Conservation (phyloP, 1,140 invertebrate species). For the Polypedilum vanderplanki region DNA sequence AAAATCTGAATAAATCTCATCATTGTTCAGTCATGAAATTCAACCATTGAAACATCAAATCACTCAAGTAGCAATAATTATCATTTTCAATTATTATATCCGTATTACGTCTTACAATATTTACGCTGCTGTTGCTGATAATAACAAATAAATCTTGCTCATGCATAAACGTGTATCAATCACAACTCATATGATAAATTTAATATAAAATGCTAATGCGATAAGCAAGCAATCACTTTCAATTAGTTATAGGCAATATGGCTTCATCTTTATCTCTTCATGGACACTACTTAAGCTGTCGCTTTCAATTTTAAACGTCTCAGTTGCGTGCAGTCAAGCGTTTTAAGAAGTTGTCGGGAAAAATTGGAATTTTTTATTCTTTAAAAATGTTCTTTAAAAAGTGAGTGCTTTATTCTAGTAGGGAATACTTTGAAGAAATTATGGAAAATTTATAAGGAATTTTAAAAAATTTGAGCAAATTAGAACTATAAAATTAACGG, state of each 20-base stretch:
- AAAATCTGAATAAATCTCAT: not conserved
- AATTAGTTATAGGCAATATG: constrained; percentile 1
- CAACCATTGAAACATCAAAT: not conserved
- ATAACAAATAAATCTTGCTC: no score
- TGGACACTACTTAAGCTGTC: not conserved
- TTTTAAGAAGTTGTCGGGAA: not conserved
- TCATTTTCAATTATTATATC: not conserved
- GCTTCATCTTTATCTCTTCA: not conserved
- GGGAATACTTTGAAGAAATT: not conserved
- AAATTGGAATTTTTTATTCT: not conserved
- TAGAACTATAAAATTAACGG: no score
- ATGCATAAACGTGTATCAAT: not conserved
- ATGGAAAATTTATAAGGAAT: no score
- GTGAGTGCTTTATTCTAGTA: not conserved
- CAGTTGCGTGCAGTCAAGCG: not conserved
- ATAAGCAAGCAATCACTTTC: not conserved
- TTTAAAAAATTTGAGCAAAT: no score
- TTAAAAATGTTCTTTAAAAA: not conserved
- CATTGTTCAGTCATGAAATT: not conserved
- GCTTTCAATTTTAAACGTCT: not conserved
- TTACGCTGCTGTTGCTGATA: no score
- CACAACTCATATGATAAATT: not conserved
- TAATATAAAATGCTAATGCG: not conserved
- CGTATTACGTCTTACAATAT: not conserved
- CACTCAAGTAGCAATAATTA: not conserved